phyloP scores from a whole-genome alignment of 92 coral and sea anemone species.

The Epizoanthus rinbou region DNA sequence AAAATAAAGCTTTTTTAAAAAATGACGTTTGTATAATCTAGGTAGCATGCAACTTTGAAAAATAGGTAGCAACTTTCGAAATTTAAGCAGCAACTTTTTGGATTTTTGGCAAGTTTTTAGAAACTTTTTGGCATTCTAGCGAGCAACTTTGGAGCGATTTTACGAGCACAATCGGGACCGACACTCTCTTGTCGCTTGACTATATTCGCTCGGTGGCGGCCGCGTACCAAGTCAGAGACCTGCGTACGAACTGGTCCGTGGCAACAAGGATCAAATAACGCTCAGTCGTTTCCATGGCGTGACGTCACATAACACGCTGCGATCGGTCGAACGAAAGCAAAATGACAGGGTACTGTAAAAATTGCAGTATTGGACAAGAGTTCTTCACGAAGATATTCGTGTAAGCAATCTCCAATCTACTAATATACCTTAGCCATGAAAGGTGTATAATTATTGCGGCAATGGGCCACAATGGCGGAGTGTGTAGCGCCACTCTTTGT shows the following conservation, averaged over 20 bases:
- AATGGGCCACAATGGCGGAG: conserved; percentile 54
- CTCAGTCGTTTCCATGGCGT: conserved; percentile 32
- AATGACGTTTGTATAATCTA: too few species aligned
- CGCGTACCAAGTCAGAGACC: neutral
- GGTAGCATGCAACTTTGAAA: too few species aligned
- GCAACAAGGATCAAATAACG: neutral
- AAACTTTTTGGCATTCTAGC: too few species aligned
- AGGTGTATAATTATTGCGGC: conserved; percentile 3
- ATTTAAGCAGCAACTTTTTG: too few species aligned
- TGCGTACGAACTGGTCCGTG: neutral
- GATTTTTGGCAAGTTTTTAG: too few species aligned
- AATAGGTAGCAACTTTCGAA: too few species aligned
- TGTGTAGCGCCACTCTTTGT: conserved; percentile 74
- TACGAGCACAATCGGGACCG: too few species aligned
- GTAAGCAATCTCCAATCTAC: neutral
- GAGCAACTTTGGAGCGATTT: too few species aligned
- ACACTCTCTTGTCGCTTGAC: too few species aligned
- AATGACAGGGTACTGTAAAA: conserved; percentile 13
- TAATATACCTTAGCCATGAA: neutral
- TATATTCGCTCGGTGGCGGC: neutral
- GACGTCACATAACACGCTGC: conserved; percentile 34
- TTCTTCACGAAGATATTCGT: neutral
- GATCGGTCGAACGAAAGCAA: neutral
- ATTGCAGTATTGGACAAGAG: neutral
- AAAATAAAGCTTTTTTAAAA: too few species aligned